These are phyloP conservation scores for Sitta europaea DNA, from an alignment of 2,113 vertebrate genomes.

Conservation along the genomic window DNA sequence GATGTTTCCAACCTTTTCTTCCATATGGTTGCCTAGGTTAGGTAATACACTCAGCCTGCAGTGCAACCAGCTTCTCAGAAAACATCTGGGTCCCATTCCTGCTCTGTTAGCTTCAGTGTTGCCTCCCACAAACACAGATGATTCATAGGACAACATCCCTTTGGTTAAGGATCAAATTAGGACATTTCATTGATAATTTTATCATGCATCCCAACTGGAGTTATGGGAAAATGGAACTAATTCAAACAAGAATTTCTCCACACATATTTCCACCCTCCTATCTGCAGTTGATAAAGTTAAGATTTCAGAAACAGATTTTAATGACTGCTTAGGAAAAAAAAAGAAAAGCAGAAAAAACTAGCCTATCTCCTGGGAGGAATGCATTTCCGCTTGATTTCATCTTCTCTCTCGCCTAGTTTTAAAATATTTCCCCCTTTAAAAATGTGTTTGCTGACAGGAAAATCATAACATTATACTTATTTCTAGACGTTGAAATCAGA, in stretches of 20 bases:
- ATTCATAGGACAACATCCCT: constrained; percentile 74
- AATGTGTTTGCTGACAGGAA: constrained; percentile 42
- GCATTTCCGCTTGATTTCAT: constrained; percentile 30
- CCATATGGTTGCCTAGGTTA: constrained; percentile 84
- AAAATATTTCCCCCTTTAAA: constrained; percentile 6
- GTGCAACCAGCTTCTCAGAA: constrained; percentile 66
- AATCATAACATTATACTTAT: constrained; percentile 19
- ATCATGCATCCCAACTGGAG: constrained; percentile 63
- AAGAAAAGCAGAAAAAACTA: background rate
- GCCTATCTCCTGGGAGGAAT: background rate
- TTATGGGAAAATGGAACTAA: constrained; percentile 60
- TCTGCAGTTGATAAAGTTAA: constrained; percentile 37
- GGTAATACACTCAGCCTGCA: constrained; percentile 81
- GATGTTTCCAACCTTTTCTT: constrained; percentile 89
- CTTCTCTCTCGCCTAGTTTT: constrained; percentile 11
- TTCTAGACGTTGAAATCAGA: constrained; percentile 26
- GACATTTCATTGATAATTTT: constrained; percentile 77
- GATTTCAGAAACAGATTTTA: constrained; percentile 58
- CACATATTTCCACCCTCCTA: constrained; percentile 43
- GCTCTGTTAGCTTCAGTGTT: constrained; percentile 64
- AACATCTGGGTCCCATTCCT: constrained; percentile 82
- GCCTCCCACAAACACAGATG: constrained; percentile 75
- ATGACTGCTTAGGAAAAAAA: background rate
- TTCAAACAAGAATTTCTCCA: constrained; percentile 55
- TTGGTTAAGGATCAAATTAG: constrained; percentile 74